Percentiles rank a stretch among this genome's conserved stretches.
Conservation (phyloP, 2,113 vertebrate genomes). For the Silurus asotus region DNA sequence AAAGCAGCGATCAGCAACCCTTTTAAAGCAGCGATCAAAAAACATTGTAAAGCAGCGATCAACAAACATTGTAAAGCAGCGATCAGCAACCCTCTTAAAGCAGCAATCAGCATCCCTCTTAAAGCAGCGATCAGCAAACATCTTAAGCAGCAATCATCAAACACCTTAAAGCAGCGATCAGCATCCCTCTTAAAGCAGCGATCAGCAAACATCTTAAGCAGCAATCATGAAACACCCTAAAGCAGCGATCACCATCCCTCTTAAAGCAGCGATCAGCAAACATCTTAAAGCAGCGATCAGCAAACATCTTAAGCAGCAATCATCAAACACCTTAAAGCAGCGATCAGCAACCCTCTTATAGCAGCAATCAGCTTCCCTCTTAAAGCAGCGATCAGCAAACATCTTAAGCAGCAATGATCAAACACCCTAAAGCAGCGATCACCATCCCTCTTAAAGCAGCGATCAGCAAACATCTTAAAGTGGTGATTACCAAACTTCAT, state of each 20-base stretch:
- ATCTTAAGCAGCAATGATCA: too few species aligned
- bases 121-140: too few species aligned
- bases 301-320: not conserved
- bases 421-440: too few species aligned
- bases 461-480: not conserved
- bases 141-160: not conserved
- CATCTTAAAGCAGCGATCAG: not conserved
- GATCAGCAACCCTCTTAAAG: not conserved
- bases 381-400: too few species aligned
- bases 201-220: not conserved
- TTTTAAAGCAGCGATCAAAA: too few species aligned
- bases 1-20: too few species aligned
- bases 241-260: not conserved
- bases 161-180: not conserved
- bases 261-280: not conserved
- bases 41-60: too few species aligned
- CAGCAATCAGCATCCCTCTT: too few species aligned
- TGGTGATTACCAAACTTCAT: not conserved
- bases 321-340: too few species aligned
- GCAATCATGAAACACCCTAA: not conserved
- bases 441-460: not conserved
- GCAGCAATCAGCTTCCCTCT: too few species aligned
- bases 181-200: not conserved
- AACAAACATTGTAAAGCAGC: not conserved
- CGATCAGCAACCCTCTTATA: too few species aligned